Percentiles rank a stretch among this genome's conserved stretches.
Evolutionary conservation across 1,140 invertebrate genomes (phyloP).

Genomic region (Trialeurodes vaporariorum): DNA sequence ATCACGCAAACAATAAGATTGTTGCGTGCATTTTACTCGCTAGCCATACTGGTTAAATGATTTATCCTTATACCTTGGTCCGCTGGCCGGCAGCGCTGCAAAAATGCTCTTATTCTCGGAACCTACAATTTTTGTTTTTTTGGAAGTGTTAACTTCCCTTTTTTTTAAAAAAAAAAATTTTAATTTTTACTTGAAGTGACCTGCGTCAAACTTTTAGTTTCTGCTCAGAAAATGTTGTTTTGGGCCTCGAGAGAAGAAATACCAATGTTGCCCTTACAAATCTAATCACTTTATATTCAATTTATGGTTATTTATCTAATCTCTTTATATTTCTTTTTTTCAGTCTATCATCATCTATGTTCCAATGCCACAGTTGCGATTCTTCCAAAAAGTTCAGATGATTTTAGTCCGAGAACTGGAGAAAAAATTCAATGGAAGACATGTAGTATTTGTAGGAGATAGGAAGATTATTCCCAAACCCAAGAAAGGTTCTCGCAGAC

Average conservation of each 20-base stretch:
- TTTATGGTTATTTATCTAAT: neutral
- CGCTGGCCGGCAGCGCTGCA: too few species aligned
- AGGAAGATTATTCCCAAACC: constrained; percentile 97
- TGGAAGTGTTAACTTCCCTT: neutral
- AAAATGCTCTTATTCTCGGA: constrained; percentile 1
- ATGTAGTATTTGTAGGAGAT: constrained; percentile 97
- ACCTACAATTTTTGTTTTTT: neutral
- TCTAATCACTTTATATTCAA: neutral
- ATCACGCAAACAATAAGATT: too few species aligned
- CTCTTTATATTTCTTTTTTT: constrained; percentile 32
- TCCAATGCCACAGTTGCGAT: constrained; percentile 92
- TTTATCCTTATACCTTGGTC: too few species aligned
- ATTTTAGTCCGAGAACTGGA: constrained; percentile 93
- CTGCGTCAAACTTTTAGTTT: too few species aligned
- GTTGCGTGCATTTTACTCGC: too few species aligned
- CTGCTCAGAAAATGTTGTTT: too few species aligned
- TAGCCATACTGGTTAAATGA: too few species aligned
- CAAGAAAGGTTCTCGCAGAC: constrained; percentile 84
- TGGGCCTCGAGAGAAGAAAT: neutral
- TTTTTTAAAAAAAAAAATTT: neutral
- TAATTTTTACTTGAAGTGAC: too few species aligned
- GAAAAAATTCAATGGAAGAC: constrained; percentile 98
- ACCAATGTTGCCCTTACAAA: neutral
- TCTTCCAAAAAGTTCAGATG: constrained; percentile 96
- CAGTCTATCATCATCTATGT: constrained; percentile 97